Conservation (phyloP, 2,113 vertebrate genomes). For the Mustela nigripes region DNA sequence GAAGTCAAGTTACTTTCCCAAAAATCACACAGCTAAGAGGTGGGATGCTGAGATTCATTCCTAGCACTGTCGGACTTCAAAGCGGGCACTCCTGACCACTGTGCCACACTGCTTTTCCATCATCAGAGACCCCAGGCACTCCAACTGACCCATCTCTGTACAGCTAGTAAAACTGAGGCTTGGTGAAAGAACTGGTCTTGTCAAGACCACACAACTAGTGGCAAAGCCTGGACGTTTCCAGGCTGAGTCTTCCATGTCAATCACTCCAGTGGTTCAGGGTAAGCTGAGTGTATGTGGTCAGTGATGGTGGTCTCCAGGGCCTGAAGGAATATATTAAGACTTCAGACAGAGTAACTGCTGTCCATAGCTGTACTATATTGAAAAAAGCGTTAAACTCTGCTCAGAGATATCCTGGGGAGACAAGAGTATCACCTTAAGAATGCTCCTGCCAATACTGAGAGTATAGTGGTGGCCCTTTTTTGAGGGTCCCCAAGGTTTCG, state of each 20-base stretch:
- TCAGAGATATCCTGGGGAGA: not conserved
- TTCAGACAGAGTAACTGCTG: not conserved
- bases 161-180: not conserved
- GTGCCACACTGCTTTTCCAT: not conserved
- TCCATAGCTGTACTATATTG: not conserved
- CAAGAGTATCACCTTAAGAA: not conserved
- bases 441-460: not conserved
- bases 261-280: not conserved
- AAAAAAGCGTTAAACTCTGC: not conserved
- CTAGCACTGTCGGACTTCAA: not conserved
- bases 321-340: not conserved
- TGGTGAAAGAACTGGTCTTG: not conserved
- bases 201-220: not conserved
- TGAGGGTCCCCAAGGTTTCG: not conserved
- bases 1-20: not conserved
- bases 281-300: not conserved
- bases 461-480: not conserved
- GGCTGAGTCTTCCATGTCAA: not conserved
- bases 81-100: not conserved
- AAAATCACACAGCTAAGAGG: not conserved
- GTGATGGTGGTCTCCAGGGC: not conserved
- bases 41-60: not conserved
- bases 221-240: not conserved
- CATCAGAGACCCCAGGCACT: not conserved
- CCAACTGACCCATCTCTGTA: not conserved